Evolutionary conservation across 2,113 vertebrate species (phyloP).

Genomic region (Spea bombifrons): DNA sequence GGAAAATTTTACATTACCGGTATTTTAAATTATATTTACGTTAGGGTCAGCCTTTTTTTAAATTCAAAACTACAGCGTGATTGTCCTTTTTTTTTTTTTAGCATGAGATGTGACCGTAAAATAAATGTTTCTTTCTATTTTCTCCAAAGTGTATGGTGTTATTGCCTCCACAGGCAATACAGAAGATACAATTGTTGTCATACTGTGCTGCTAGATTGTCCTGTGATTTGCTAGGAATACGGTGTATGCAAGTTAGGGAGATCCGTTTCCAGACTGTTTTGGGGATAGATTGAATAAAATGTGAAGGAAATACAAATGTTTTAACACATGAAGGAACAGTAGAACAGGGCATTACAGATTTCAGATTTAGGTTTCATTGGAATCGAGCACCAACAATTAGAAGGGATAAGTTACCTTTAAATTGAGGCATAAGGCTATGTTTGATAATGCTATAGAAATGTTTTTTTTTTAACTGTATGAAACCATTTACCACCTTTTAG

Average conservation of each 20-base stretch:
- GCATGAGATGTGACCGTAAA: constrained; percentile 41
- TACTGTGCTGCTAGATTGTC: constrained; percentile 41
- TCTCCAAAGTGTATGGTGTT: constrained; percentile 45
- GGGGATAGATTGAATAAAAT: not conserved
- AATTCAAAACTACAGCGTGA: constrained; percentile 20
- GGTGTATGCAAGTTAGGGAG: not conserved
- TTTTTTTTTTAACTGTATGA: too few relatives aligned
- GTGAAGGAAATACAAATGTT: too few relatives aligned
- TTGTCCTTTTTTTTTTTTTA: constrained; percentile 40
- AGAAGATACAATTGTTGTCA: constrained; percentile 44
- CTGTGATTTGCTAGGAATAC: constrained; percentile 36
- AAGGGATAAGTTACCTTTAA: not conserved
- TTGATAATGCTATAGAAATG: not conserved
- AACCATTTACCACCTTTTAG: too few relatives aligned
- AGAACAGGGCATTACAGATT: not conserved
- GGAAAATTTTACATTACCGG: too few relatives aligned
- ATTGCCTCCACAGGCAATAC: constrained; percentile 38
- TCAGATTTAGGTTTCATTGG: not conserved
- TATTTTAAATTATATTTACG: too few relatives aligned
- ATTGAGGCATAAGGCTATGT: constrained; percentile 1
- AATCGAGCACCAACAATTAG: not conserved
- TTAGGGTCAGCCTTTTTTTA: too few relatives aligned
- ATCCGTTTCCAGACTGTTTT: not conserved
- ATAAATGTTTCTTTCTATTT: constrained; percentile 45
- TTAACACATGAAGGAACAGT: not conserved